phyloP scores from a whole-genome alignment of 1,140 invertebrate genomes.

The Subanguina moxae region DNA sequence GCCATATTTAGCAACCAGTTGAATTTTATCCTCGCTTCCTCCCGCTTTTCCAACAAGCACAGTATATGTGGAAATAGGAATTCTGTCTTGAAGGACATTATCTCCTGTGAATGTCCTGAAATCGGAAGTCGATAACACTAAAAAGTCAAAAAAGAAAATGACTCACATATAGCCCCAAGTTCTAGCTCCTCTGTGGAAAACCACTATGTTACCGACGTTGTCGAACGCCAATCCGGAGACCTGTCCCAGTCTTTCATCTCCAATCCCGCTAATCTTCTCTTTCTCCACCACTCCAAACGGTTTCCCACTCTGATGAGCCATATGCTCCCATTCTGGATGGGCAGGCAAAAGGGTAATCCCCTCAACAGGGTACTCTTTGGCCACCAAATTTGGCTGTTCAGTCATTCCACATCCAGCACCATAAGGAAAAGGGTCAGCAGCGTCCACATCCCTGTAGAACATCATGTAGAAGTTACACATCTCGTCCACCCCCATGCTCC shows the following conservation, averaged over 20 bases:
- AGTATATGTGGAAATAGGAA: conserved; percentile 72
- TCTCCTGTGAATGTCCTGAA: conserved; percentile 68
- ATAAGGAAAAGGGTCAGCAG: conserved; percentile 53
- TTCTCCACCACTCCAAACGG: conserved; percentile 54
- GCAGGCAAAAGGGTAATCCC: conserved; percentile 48
- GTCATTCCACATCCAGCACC: conserved; percentile 47
- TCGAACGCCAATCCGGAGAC: conserved; percentile 54
- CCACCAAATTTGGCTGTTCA: conserved; percentile 19
- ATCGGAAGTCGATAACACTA: conserved; percentile 27
- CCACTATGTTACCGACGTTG: conserved; percentile 68
- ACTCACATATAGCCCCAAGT: conserved; percentile 67
- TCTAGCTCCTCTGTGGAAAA: conserved; percentile 77
- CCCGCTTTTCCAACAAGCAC: conserved; percentile 62
- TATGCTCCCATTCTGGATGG: conserved; percentile 55
- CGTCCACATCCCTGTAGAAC: conserved; percentile 53
- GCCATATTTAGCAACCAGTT: conserved; percentile 38
- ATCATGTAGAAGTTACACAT: conserved; percentile 61
- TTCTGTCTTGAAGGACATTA: conserved; percentile 65
- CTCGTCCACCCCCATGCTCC: conserved; percentile 52
- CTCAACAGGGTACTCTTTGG: conserved; percentile 48
- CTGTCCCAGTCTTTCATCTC: conserved; percentile 45
- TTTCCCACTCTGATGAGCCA: conserved; percentile 50
- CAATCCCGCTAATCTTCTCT: conserved; percentile 33
- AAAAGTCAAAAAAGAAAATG: conserved; percentile 7
- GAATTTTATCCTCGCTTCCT: conserved; percentile 14